A percentile compares a stretch with the other conserved stretches of the same genome.
Conservation (phyloP, 2,888 invertebrate species). For the Tenodera sinensis region DNA sequence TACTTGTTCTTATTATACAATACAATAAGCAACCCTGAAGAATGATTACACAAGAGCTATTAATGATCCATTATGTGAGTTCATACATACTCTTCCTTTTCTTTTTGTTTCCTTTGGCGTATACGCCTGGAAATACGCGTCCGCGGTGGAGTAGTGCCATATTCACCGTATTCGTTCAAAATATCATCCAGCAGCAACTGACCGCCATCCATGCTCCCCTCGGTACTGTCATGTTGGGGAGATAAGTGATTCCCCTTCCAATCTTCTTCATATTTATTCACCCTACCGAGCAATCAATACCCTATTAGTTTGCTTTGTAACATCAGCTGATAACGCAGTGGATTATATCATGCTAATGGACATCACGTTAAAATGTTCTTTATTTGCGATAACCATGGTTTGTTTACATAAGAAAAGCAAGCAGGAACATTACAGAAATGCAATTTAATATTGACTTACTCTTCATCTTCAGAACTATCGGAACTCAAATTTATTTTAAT, state of each 20-base stretch:
- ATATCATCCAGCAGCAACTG: constrained; percentile 33
- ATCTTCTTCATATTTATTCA: not conserved
- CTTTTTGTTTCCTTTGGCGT: constrained; percentile 51
- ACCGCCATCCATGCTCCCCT: constrained; percentile 26
- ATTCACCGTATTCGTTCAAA: constrained; percentile 51
- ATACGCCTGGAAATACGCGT: constrained; percentile 59
- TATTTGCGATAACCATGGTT: not conserved
- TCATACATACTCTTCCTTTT: constrained; percentile 9
- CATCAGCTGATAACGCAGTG: not conserved
- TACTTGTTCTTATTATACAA: too few species aligned
- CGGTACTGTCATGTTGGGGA: constrained; percentile 24
- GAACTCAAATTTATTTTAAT: constrained; percentile 49
- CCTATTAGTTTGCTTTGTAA: not conserved
- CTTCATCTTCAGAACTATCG: constrained; percentile 46
- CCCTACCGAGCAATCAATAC: not conserved
- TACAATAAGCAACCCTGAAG: too few species aligned
- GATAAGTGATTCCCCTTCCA: not conserved
- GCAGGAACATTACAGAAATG: not conserved
- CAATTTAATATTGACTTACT: constrained; percentile 27
- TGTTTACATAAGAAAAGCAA: not conserved
- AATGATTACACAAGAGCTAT: not conserved
- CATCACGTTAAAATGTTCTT: not conserved
- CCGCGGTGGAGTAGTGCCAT: constrained; percentile 75
- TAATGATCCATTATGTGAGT: not conserved
- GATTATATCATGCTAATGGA: not conserved